Evolutionary conservation across 2,888 invertebrate species (phyloP), one percentile per base, ranked within the genome.

Genomic region (Campoletis raptor): DNA sequence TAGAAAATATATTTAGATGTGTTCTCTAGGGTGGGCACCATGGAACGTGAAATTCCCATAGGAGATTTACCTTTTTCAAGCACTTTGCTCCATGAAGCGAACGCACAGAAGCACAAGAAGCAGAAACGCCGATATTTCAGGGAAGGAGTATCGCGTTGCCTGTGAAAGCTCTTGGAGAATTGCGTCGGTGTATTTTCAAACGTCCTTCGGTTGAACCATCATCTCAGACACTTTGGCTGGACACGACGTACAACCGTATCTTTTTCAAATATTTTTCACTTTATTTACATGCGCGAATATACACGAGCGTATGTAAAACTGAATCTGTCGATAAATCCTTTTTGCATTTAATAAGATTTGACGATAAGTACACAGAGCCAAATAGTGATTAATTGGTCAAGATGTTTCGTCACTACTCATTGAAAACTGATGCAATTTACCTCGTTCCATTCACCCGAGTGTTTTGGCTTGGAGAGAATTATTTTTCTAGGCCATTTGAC

Each of bases 41-140:
- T 88, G 89, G 87, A 89, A 90, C 90, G 89, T 88, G 89, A 88
- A 89, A 91, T 91, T 90, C 90, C 88, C 90, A 87, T 84, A 90
- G 89, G 89, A 90, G 89, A 91, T 90, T 90, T 90, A 88, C 89
- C 79, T 79, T 81, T 57, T 70, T 24, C 78, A 74, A 37, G 76
- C 81, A 81, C 79, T 77, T 87, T 24, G 69, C 42, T 61, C 64
- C 61, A 61, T 42, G 30, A 10, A 77, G 70, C 81, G 70, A 42
- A 36, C 21, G 45, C 37, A 78, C 48, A 37, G 42, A 83, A 48
- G 69, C 52, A 21, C 66, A 40, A 45, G 64, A 54, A 30, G 24
- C 64, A 30, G 54, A 57, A 81, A 64, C 36, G 30, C 54, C 64
- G 12, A 45, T 70, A 66, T 73, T 54, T 45, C 72, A 74, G 57